phyloP scores from a whole-genome alignment of 2,113 vertebrate genomes.

The Amphiprion percula region DNA sequence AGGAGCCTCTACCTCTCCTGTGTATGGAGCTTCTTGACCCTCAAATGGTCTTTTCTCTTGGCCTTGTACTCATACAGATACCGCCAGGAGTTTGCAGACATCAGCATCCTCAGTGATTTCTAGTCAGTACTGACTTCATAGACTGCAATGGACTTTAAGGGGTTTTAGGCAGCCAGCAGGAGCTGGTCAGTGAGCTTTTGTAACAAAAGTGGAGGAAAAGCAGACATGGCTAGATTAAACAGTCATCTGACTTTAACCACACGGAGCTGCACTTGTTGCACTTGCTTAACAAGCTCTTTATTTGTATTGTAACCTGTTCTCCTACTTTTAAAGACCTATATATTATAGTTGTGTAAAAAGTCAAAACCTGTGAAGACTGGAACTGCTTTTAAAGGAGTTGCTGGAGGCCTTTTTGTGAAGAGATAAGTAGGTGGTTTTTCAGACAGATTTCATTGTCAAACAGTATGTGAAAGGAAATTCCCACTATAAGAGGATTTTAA shows the following conservation, averaged over 20 bases:
- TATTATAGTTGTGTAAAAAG: conserved; percentile 32
- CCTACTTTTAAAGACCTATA: conserved; percentile 29
- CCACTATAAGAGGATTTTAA: conserved; percentile 9
- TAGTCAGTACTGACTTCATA: conserved; percentile 74
- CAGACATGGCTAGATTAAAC: conserved; percentile 37
- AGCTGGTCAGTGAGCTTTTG: conserved; percentile 56
- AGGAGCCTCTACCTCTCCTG: conserved; percentile 91
- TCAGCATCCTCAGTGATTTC: conserved; percentile 98
- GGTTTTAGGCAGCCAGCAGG: conserved; percentile 28
- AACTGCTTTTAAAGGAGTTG: conserved; percentile 33
- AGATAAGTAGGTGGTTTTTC: background rate
- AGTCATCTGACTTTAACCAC: conserved; percentile 58
- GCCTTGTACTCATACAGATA: conserved; percentile 90
- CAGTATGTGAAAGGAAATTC: conserved; percentile 11
- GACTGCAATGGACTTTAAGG: conserved; percentile 41
- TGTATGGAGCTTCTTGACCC: conserved; percentile 92
- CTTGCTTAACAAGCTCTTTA: conserved; percentile 57
- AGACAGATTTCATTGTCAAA: conserved; percentile 25
- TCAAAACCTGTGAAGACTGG: conserved; percentile 22
- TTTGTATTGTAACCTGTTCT: conserved; percentile 60
- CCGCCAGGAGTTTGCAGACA: conserved; percentile 93
- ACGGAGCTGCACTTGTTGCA: conserved; percentile 50
- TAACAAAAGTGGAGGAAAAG: conserved; percentile 51
- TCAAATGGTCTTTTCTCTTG: conserved; percentile 94
- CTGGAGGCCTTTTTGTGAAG: conserved; percentile 24